These are phyloP conservation scores for Siphamia tubifer DNA, from an alignment of 2,113 vertebrate species.

Conservation along the genomic window DNA sequence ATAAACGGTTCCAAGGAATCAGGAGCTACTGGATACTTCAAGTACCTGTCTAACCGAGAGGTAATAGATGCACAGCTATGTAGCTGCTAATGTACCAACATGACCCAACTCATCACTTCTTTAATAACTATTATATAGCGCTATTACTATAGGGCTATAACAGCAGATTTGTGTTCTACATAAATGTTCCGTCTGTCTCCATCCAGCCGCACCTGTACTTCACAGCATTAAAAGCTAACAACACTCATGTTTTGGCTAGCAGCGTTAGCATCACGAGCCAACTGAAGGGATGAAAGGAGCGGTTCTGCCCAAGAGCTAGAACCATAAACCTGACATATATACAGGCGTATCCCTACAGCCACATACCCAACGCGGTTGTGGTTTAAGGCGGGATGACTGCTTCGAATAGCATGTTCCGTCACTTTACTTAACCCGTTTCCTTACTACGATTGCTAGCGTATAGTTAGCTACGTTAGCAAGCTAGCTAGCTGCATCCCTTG, in stretches of 20 bases:
- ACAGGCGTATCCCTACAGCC: accelerated
- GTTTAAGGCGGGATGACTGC: accelerated
- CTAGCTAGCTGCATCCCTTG: no score
- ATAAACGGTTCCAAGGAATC: neutral
- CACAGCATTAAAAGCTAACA: neutral
- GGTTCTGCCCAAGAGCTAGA: no score
- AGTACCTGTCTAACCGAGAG: neutral
- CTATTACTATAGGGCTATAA: neutral
- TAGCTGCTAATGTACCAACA: no score
- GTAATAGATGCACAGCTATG: neutral
- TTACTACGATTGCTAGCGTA: conserved; percentile 21
- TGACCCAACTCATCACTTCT: no score
- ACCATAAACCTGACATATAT: no score
- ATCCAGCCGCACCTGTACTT: neutral
- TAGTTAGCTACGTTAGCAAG: conserved; percentile 11
- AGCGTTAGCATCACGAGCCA: conserved; percentile 17
- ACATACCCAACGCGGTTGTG: accelerated
- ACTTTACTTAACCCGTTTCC: neutral
- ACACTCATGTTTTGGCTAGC: conserved; percentile 12
- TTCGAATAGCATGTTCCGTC: neutral
- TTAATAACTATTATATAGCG: no score
- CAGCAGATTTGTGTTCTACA: accelerated
- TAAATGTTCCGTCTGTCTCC: neutral
- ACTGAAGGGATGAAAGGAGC: neutral
- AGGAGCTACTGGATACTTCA: neutral